Base-by-base conservation (phyloP, 1,140 invertebrate genomes). In the Pseudomyrmex flavicornis region DNA sequence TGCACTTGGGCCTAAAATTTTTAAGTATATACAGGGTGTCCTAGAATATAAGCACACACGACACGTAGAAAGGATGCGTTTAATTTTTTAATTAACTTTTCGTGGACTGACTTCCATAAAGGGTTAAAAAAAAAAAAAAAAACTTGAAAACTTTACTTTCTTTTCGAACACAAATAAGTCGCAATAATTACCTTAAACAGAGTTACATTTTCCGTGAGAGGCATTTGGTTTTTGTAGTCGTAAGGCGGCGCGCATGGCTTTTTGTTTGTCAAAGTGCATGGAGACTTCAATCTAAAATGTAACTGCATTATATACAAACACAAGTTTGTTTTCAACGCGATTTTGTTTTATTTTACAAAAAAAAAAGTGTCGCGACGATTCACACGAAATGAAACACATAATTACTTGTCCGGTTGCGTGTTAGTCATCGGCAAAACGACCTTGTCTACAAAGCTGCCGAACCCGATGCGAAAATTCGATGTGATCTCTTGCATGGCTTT, bases 381-480 rank as follows among this genome's bases (percentile, higher is more conserved):
- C 4, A 50, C 1, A 2, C 7, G 50, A 50, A 52, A 50, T 12
- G 4, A 46, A 35, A 48, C 15, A 15, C 12, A 52, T 79, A 76
- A 56, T 93, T 94, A 96, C 95, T 95, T 94, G 61, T 93, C 91
- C n/a, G 89, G 92, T 12, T 95, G 92, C 77, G 95, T 96, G 92
- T 95, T 96, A 9, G 97, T 96, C 94, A 96, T 98, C 0, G 98
- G 98, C 93, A 98, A 95, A 0, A 96, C 95, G 46, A 97, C 96
- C 94, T 99, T 99, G 89, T 99, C 98, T 1, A 98, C 96, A 95
- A 98, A 99, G 76, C 97, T 97, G 5, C 98, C 98, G 91, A 98
- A 98, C 65, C 98, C 98, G 26, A 98, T 92, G 15, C 95, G 95
- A 89, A 98, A 98, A 90, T 98, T 97, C 17, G 95, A 96, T 0